Evolutionary conservation across 2,888 invertebrate species (phyloP).

Genomic region (Cinara cedri): DNA sequence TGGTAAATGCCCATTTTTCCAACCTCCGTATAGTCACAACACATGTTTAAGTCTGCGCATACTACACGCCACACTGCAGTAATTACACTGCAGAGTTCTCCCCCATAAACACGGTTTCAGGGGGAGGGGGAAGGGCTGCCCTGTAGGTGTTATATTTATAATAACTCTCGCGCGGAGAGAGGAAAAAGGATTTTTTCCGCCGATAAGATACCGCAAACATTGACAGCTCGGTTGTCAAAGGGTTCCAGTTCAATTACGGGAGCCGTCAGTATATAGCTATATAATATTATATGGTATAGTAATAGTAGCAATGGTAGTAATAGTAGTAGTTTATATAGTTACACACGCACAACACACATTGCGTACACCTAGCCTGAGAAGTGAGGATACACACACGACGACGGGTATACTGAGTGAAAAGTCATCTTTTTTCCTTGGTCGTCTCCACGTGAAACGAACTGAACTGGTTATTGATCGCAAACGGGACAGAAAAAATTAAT

Average conservation of each 20-base stretch:
- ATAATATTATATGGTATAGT: no score
- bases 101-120: neutral
- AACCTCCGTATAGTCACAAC: no score
- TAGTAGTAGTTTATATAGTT: neutral
- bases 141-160: neutral
- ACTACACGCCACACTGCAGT: neutral
- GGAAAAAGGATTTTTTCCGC: slow-evolving; percentile 48
- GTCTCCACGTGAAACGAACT: neutral
- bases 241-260: slow-evolving; percentile 55
- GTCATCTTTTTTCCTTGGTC: neutral
- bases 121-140: neutral
- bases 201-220: slow-evolving; percentile 50
- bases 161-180: neutral
- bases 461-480: no score
- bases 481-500: no score
- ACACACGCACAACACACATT: neutral
- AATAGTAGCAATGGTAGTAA: no score
- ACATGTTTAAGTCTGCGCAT: no score
- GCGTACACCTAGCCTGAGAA: neutral
- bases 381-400: neutral
- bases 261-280: slow-evolving; percentile 31
- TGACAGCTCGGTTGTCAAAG: slow-evolving; percentile 56
- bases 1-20: no score
- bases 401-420: no score
- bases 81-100: neutral